Conservation (phyloP, 2,797 vertebrate genomes). For the Poliocrania exsul region DNA sequence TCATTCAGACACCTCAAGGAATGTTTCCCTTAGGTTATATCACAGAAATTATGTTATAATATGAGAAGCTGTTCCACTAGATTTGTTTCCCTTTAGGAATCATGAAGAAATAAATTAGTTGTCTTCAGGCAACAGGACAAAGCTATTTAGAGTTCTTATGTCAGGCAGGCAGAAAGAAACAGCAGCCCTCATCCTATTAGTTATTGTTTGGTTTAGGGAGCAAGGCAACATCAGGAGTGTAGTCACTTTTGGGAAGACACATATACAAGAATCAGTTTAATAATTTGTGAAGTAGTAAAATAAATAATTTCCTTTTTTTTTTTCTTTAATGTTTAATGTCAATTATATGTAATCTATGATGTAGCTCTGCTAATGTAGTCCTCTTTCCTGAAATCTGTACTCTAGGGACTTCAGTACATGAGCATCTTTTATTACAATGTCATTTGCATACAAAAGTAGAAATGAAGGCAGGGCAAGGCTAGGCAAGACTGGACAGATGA, state of each 20-base stretch:
- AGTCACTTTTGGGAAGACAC: background rate
- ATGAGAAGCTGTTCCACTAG: background rate
- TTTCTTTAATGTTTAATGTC: background rate
- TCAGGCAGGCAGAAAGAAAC: background rate
- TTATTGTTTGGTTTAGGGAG: background rate
- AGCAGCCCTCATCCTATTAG: background rate
- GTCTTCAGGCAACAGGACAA: background rate
- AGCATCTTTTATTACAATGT: background rate
- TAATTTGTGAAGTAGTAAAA: background rate
- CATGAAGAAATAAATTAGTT: background rate
- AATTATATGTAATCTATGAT: background rate
- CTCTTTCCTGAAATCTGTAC: background rate
- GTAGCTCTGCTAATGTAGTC: background rate
- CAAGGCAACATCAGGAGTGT: background rate
- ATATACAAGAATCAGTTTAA: background rate
- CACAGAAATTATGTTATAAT: background rate
- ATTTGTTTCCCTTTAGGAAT: slow-evolving; percentile 17
- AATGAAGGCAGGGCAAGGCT: background rate
- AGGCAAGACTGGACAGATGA: background rate
- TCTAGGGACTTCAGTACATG: background rate
- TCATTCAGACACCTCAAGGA: background rate
- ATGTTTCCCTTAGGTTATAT: background rate
- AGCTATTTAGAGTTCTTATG: background rate
- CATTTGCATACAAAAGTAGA: slow-evolving; percentile 18
- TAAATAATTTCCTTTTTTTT: background rate